Evolutionary conservation across 2,113 vertebrate species (phyloP).

Genomic region (Natator depressus): DNA sequence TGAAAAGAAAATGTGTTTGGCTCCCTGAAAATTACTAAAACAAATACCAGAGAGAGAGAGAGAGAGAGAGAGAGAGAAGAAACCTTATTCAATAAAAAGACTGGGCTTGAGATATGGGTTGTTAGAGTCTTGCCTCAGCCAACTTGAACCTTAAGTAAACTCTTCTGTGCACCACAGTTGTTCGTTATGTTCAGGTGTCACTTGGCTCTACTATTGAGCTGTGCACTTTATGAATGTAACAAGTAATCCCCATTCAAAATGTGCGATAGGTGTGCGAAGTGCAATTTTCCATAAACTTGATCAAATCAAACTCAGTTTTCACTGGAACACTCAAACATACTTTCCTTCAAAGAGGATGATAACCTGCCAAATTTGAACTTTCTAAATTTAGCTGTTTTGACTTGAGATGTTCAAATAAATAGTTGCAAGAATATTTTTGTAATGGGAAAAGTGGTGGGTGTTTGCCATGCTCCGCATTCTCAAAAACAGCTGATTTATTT

Average conservation of each 20-base stretch:
- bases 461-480: neutral
- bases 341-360: neutral
- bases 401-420: neutral
- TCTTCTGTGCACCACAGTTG: neutral
- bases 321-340: neutral
- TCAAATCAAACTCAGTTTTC: neutral
- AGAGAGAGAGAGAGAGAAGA: neutral
- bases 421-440: neutral
- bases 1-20: neutral
- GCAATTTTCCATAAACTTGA: constrained; percentile 1
- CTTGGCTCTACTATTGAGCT: neutral
- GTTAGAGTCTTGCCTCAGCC: constrained; percentile 51
- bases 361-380: neutral
- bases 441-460: neutral
- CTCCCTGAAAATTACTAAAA: neutral
- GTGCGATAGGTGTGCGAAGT: neutral
- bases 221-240: constrained; percentile 21
- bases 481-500: neutral
- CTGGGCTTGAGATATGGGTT: constrained; percentile 38
- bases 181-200: neutral
- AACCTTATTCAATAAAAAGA: constrained; percentile 36
- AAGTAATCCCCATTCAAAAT: neutral
- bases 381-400: neutral
- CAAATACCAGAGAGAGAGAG: neutral
- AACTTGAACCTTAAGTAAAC: neutral